Base-by-base conservation (phyloP, 2,888 invertebrate species). In the Reticulitermes lucifugus region DNA sequence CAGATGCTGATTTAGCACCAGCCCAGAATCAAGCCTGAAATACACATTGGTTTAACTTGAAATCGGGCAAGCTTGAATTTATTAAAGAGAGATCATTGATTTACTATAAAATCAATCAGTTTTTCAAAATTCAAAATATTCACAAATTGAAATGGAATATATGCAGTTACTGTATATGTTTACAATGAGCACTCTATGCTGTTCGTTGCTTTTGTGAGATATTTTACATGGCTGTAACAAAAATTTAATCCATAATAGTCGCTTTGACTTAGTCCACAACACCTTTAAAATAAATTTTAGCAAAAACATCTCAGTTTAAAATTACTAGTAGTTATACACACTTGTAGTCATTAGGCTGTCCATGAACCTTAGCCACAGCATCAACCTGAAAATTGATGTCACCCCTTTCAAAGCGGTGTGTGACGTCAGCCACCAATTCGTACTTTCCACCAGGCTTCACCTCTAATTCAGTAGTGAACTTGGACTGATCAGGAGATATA, bases 391-490 rank as follows among this genome's bases (percentile, higher is more conserved):
- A 88, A 81, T 94, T 91, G 25, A 93, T 88, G 87, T 94, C 93
- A 84, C 93, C 92, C 0, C 92, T 91, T 6, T 75, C 51, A 71
- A 92, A 89, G 83, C 92, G 92, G 88, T 95, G 94, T 0, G 91
- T 90, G 0, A 95, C 90, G 0, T 92, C 92, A 80, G 94, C 94
- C 51, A 93, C 93, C 0, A 94, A 90, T 88, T 94, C 93, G 88
- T 94, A 93, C 89, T 93, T 95, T 83, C 93, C 94, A 21, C 94
- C 92, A 79, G 93, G 92, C 51, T 93, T 93, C 25, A 95, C 88
- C 7, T 92, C 92, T 14, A 96, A 86, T 65, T 92, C 92, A 88
- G 94, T 93, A 73, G 92, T 92, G 73, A 94, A 92, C 89, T 95
- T 94, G 1, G 94, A 94, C 89, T 94, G 94, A 55, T 92, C 92